Evolutionary conservation across 2,113 vertebrate genomes (phyloP), one percentile per base, ranked within the genome.

Genomic region (Pampusana beccarii): DNA sequence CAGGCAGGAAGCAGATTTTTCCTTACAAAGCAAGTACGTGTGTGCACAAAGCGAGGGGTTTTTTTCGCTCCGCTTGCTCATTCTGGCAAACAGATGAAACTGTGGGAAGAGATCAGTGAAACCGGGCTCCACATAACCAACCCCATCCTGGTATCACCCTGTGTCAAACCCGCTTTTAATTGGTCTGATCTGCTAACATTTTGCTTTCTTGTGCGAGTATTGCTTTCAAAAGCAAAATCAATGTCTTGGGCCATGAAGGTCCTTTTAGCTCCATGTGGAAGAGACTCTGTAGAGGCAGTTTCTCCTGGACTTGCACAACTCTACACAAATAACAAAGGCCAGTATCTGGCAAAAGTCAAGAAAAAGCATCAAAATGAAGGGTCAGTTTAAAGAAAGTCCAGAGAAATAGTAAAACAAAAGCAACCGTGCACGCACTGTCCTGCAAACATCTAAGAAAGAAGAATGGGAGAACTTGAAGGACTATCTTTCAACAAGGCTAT

Each of bases 1-100:
- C 53, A 78, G 74, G 57, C 69, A 90, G 82, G 91, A 95, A 96
- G 79, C 53, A 75, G 82, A 46, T 88, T 92, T 81, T 75, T 70
- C 82, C 82, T 92, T 90, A 82, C 83, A 84, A 60, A 91, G 72
- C 77, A 89, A 91, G 67, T 15, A 17, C 2, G 23, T 66, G 86
- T 7, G 17, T 53, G 44, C 53, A 86, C 62, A 79, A 85, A 92
- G 89, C 2, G 8, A 75, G 66, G 9, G 66, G 9, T 11, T 69
- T 90, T 28, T 38, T n/a, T 44, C 0, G 2, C 62, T 46, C 34
- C 1, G 0, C 57, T 78, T 57, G 18, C 31, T 82, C n/a, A 21
- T 89, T 88, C 74, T 90, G 91, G 80, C 74, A 93, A 53, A 28
- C 36, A 92, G 79, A 92, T 88, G 71, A 77, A 88, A 81, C 31